Base-by-base conservation (phyloP, 2,888 invertebrate species). In the Lycophotia porphyrea region DNA sequence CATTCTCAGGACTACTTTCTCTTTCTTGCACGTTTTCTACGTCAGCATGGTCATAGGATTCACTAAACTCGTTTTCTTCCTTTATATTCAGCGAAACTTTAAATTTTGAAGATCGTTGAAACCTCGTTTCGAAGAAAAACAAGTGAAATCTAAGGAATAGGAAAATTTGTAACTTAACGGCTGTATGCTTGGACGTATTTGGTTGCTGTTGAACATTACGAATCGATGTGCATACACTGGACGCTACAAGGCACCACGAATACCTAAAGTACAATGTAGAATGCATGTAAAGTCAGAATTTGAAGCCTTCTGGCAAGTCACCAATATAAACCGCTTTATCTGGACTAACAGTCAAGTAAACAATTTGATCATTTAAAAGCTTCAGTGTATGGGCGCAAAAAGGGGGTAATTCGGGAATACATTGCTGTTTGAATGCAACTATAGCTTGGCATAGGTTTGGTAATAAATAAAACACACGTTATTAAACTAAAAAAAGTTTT, bases 1-100 rank as follows among this genome's bases (percentile, higher is more conserved):
- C 72, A 34, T 34, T 44, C 21, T 58, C 74, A 18, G 44, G 11
- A 73, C 55, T 73, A 15, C n/a, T 73, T 7, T 44, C 55, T 73
- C 27, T 73, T 44, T 44, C 34, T 44, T 72, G 42, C 11, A 11
- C 2, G 34, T 44, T 34, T 34, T 24, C 42, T 44, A 24, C 42
- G 13, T 72, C 71, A 9, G 34, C 15, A 39, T 18, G 49, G 1
- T 71, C 73, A 15, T 44, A 55, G 3, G n/a, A 42, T 27, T 73
- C 34, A 73, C n/a, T 58, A 11, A 34, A 34, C 8, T 11, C 11
- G 9, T 18, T 44, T 73, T 73, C 55, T 73, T 73, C 39, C 1
- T 70, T 13, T 34, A n/a, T 31, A 13, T 72, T 5, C 34, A 44
- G 24, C 73, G 74, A 73, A 73, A 44, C 42, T 58, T 58, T 5